Conservation (phyloP, 2,888 invertebrate genomes). For the Labia minor region DNA sequence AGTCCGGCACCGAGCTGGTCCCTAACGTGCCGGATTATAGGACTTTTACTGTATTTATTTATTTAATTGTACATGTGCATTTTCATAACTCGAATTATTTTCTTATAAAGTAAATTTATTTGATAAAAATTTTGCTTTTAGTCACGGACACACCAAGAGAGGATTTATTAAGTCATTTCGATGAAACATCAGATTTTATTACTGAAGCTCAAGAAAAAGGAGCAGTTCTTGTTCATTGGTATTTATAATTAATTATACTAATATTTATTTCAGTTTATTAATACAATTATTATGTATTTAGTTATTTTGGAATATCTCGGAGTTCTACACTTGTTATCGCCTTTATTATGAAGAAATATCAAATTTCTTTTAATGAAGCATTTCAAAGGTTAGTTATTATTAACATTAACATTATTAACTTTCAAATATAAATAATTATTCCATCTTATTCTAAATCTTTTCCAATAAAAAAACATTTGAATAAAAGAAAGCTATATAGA, state of each 20-base stretch:
- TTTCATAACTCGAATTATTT: too few relatives aligned
- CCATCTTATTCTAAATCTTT: too few relatives aligned
- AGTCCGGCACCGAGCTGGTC: too few relatives aligned
- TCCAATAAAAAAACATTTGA: too few relatives aligned
- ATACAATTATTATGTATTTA: conserved; percentile 35
- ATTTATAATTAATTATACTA: conserved; percentile 30
- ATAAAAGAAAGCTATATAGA: too few relatives aligned
- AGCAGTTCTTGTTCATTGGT: conserved; percentile 79
- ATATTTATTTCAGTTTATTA: too few relatives aligned
- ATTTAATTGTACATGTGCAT: not conserved
- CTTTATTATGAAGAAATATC: conserved; percentile 75
- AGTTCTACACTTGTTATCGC: conserved; percentile 81
- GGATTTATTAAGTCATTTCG: conserved; percentile 69
- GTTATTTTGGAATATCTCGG: conserved; percentile 81
- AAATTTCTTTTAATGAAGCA: conserved; percentile 60
- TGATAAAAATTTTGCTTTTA: conserved; percentile 35
- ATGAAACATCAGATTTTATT: conserved; percentile 67
- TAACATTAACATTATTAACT: not conserved
- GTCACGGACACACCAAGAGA: conserved; percentile 76
- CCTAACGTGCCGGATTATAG: too few relatives aligned
- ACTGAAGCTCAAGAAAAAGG: conserved; percentile 54
- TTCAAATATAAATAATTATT: too few relatives aligned
- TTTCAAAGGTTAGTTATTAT: conserved; percentile 39
- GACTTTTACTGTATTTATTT: conserved; percentile 14
- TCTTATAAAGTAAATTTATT: too few relatives aligned